Base-by-base conservation (phyloP, 2,113 vertebrate genomes). In the Hylia prasina region DNA sequence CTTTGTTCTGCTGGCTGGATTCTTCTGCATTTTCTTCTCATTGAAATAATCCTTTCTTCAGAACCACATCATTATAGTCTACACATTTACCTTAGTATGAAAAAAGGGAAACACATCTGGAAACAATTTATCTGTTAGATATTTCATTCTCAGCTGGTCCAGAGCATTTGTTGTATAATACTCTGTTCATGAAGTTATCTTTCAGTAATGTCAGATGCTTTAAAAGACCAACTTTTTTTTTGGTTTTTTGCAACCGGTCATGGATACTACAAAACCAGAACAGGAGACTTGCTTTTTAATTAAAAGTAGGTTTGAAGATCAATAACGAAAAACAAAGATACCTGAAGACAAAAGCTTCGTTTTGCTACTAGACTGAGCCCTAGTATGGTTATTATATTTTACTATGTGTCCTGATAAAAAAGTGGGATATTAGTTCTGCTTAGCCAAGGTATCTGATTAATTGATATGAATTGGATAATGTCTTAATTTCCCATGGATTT, bases 391-490 rank as follows among this genome's bases (percentile, higher is more conserved):
- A 58, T 87, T 95, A 88, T 69, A 53, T 92, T 87, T 93, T 91
- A 69, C 24, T 95, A 51, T 80, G 37, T 25, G 84, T 92, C 30
- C 35, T 0, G 0, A 22, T 63, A 82, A 75, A 37, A 91, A 64
- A 66, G 53, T 53, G 71, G 53, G 70, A 77, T 90, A 92, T 97
- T 94, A 95, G 58, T 92, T 94, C 68, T 21, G 12, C 82, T 95
- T 95, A 97, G 56, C 30, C 39, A 94, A 78, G 63, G 39, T 70
- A 83, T 48, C 31, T 89, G 87, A 97, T 96, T 96, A 98, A 96
- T 95, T 96, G 50, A 31, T 81, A 87, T 92, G 84, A 94, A 78
- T 82, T 95, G 64, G 86, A 92, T 92, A 96, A 95, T 90, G 45
- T 50, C 89, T 96, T 94, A 35, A 94, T 98, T 89, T 85, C 63